Percentiles rank a stretch among this genome's conserved stretches.
phyloP scores from a whole-genome alignment of 1,140 invertebrate species.

The Helicoverpa armigera region DNA sequence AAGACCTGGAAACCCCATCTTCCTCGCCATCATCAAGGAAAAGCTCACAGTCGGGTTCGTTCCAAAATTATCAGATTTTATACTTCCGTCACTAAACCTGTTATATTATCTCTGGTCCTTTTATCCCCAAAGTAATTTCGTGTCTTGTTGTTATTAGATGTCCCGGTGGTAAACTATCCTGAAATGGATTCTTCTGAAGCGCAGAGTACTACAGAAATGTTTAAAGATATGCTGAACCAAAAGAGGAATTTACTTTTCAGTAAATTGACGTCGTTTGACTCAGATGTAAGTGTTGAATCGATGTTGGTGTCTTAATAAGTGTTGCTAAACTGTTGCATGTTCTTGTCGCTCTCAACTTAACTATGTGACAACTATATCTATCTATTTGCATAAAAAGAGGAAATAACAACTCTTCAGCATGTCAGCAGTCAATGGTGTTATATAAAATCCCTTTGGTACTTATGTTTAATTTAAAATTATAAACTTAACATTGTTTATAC shows the following conservation, averaged over 20 bases:
- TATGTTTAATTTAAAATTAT: not conserved
- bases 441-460: not conserved
- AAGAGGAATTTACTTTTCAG: slow-evolving; percentile 95
- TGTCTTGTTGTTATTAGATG: slow-evolving; percentile 62
- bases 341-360: slow-evolving; percentile 22
- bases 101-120: not conserved
- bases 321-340: slow-evolving; percentile 66
- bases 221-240: slow-evolving; percentile 95
- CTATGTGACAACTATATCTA: slow-evolving; percentile 43
- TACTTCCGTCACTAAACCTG: not conserved
- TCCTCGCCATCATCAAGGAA: slow-evolving; percentile 82
- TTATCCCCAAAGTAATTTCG: not conserved
- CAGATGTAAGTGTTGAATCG: slow-evolving; percentile 90
- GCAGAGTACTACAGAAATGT: slow-evolving; percentile 94
- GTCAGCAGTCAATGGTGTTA: slow-evolving; percentile 22
- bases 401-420: slow-evolving; percentile 38
- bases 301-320: slow-evolving; percentile 17
- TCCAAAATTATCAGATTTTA: not conserved
- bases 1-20: slow-evolving; percentile 78
- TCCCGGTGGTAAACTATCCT: slow-evolving; percentile 80
- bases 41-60: slow-evolving; percentile 81
- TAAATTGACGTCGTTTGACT: slow-evolving; percentile 95
- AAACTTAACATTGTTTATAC: not conserved
- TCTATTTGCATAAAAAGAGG: not conserved
- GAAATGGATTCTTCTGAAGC: slow-evolving; percentile 87